phyloP scores from a whole-genome alignment of 2,888 invertebrate species.

The Parnassius orleans region DNA sequence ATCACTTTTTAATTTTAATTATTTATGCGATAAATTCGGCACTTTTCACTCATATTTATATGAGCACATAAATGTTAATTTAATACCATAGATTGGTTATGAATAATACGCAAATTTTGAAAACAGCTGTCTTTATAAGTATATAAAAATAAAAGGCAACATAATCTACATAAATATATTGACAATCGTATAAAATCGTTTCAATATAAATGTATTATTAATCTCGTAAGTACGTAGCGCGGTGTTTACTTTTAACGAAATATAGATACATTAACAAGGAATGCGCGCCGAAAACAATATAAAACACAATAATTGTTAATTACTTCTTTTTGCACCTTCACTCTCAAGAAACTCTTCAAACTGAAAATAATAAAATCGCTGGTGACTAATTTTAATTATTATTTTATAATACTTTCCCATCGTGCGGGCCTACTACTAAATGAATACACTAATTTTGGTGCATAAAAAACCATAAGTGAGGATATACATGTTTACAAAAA shows the following conservation, averaged over 20 bases:
- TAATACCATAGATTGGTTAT: no score
- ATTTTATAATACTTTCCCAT: conserved; percentile 1
- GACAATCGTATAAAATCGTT: neutral
- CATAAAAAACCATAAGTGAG: conserved; percentile 11
- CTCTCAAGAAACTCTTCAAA: conserved; percentile 1
- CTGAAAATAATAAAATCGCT: conserved; percentile 13
- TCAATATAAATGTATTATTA: conserved; percentile 2
- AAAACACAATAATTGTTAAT: conserved; percentile 3
- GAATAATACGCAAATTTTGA: neutral
- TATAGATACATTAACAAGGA: neutral
- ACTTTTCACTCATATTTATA: neutral
- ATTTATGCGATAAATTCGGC: neutral
- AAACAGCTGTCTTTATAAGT: neutral
- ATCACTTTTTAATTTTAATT: no score
- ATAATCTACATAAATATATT: neutral
- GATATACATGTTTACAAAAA: neutral
- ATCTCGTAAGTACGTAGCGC: conserved; percentile 21
- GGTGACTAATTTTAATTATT: neutral
- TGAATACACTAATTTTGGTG: conserved; percentile 22
- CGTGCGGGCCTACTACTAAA: neutral
- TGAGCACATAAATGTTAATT: no score
- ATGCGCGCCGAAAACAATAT: neutral
- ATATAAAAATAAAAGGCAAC: conserved; percentile 1
- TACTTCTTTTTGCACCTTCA: neutral
- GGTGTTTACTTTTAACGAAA: neutral